Conservation (phyloP, 1,140 invertebrate genomes). For the Lepidurus arcticus region DNA sequence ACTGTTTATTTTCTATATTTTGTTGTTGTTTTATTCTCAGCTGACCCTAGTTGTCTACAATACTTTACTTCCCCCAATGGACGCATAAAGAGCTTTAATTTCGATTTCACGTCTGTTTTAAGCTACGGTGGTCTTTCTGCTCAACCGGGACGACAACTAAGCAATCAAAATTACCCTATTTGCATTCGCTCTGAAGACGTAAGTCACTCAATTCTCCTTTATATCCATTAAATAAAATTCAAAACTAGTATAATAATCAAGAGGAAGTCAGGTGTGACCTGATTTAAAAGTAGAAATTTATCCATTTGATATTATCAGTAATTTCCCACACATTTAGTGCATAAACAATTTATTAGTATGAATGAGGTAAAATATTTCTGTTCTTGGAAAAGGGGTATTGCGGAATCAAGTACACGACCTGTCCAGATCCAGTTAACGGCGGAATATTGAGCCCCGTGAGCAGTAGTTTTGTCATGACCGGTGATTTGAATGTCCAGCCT, state of each 20-base stretch:
- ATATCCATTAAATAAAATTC: background rate
- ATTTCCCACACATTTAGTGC: too few species aligned
- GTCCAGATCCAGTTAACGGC: background rate
- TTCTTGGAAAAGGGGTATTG: background rate
- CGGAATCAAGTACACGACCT: background rate
- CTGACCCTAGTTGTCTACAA: slow-evolving; percentile 56
- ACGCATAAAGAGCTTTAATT: slow-evolving; percentile 69
- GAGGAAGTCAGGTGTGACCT: too few species aligned
- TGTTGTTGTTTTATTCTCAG: background rate
- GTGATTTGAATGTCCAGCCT: slow-evolving; percentile 1
- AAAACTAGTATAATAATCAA: background rate
- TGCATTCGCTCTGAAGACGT: slow-evolving; percentile 50
- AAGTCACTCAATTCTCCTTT: background rate
- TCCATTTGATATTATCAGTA: too few species aligned
- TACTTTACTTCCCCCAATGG: slow-evolving; percentile 60
- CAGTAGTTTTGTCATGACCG: slow-evolving; percentile 12
- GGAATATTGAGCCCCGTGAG: background rate
- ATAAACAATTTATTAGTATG: too few species aligned
- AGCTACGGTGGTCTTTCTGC: background rate
- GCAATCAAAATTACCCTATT: slow-evolving; percentile 67
- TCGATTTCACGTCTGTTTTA: slow-evolving; percentile 54
- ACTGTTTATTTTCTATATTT: background rate
- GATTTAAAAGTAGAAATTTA: too few species aligned
- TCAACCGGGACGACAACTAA: slow-evolving; percentile 59
- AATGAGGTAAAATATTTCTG: background rate